Evolutionary conservation across 1,140 invertebrate genomes (phyloP).

Genomic region (Apis cerana): DNA sequence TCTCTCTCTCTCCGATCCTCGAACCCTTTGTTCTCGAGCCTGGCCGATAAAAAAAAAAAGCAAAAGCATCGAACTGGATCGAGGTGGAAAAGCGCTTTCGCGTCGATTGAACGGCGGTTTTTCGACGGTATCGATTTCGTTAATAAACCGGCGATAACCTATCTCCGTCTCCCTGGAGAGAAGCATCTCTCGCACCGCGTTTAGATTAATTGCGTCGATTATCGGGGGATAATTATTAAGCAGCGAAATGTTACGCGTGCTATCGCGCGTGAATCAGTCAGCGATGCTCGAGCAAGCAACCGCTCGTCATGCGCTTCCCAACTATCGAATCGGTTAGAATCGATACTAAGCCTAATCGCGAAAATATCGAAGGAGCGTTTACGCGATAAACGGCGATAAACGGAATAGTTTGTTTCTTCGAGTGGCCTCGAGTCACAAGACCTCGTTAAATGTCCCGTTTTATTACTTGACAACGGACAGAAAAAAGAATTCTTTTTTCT

Average conservation of each 20-base stretch:
- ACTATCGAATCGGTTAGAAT: background rate
- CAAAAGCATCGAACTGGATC: background rate
- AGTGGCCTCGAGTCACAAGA: no score
- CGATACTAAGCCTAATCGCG: background rate
- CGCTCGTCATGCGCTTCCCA: background rate
- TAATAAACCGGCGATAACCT: slow-evolving; percentile 17
- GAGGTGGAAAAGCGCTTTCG: background rate
- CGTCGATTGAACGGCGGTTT: background rate
- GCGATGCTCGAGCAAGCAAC: no score
- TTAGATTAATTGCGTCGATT: slow-evolving; percentile 29
- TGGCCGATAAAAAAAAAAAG: no score
- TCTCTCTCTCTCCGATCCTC: no score
- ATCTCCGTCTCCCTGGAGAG: background rate
- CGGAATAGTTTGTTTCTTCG: no score
- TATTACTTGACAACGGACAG: no score
- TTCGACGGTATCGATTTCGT: background rate
- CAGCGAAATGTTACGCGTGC: slow-evolving; percentile 23
- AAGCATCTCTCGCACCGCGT: background rate
- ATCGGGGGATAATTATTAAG: slow-evolving; percentile 11
- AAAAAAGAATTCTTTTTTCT: no score
- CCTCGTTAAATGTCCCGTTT: no score
- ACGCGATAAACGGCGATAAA: background rate
- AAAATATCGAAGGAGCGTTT: background rate
- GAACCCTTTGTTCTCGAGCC: no score
- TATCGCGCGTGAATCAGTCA: slow-evolving; percentile 21